Base-by-base conservation (phyloP, 2,113 vertebrate species). In the Daphoenositta chrysoptera region DNA sequence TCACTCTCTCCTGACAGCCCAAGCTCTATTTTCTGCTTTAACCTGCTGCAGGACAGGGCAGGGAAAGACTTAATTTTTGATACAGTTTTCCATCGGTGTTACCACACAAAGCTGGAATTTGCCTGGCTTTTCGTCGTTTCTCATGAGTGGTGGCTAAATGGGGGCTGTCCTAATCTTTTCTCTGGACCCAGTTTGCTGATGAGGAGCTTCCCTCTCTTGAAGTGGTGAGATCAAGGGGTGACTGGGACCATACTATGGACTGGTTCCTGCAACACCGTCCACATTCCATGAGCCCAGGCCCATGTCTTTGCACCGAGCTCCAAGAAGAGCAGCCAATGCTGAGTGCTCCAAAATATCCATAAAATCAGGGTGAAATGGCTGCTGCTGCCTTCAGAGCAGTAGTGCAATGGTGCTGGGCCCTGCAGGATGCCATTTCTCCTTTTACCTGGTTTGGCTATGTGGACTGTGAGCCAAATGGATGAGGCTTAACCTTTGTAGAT, bases 371-470 rank as follows among this genome's bases (percentile, higher is more conserved):
- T 57, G 44, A 27, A 30, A 24, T 23, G 42, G 30, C 39, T 42
- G 57, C 51, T 58, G 45, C 50, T 5, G 2, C 40, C 13, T 54
- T 56, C 6, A 40, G 28, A 82, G 50, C 33, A 39, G 24, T 3
- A 27, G 13, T 20, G 26, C 23, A 44, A 27, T 0, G 0, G 16
- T 57, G 28, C 1, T 0, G 11, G 28, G 50, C n/a, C 24, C 19
- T 0, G 1, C 9, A 61, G 35, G 28, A 37, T n/a, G 17, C 48
- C 2, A 4, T 58, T 83, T 58, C 17, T 73, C 19, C 42, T 77
- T 65, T 1, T 0, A 1, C 16, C 48, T 39, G 21, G 4, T 18
- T 71, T 30, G 42, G 15, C 11, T 57, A 1, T 0, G 0, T 4
- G 45, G 22, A 21, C 37, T 68, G 27, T 31, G 30, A 44, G 28